These are phyloP conservation scores for Eupsittula cactorum DNA, from an alignment of 2,113 vertebrate genomes.

Conservation along the genomic window DNA sequence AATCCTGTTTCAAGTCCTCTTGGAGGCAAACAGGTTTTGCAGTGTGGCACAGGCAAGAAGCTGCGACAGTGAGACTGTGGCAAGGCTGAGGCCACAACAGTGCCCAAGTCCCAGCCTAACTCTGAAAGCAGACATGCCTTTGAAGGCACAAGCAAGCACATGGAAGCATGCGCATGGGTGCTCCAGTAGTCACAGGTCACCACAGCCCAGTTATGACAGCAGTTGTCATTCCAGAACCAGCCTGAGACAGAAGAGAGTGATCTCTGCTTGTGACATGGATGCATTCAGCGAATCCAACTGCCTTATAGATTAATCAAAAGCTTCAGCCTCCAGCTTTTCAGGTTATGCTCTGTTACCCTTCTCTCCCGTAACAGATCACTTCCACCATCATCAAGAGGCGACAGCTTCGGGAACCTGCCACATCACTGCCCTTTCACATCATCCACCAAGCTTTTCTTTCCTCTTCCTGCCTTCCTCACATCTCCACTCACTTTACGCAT, in stretches of 20 bases:
- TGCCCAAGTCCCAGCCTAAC: background rate
- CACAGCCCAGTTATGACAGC: background rate
- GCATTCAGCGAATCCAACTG: background rate
- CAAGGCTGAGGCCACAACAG: background rate
- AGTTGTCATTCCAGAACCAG: background rate
- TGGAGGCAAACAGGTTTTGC: background rate
- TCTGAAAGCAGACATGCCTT: background rate
- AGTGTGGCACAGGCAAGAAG: accelerated
- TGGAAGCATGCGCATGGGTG: accelerated
- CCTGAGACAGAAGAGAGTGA: background rate
- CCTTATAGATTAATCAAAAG: background rate
- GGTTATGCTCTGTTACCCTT: background rate
- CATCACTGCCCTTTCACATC: background rate
- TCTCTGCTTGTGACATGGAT: accelerated
- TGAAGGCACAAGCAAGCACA: accelerated
- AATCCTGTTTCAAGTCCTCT: background rate
- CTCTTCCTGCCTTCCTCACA: background rate
- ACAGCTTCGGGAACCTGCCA: background rate
- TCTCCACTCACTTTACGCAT: background rate
- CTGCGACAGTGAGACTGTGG: background rate
- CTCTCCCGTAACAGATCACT: background rate
- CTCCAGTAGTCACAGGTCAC: background rate
- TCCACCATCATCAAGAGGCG: background rate
- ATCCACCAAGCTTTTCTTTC: background rate
- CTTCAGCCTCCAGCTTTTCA: background rate